phyloP scores from a whole-genome alignment of 2,888 invertebrate genomes.

The Uropetala carovei region DNA sequence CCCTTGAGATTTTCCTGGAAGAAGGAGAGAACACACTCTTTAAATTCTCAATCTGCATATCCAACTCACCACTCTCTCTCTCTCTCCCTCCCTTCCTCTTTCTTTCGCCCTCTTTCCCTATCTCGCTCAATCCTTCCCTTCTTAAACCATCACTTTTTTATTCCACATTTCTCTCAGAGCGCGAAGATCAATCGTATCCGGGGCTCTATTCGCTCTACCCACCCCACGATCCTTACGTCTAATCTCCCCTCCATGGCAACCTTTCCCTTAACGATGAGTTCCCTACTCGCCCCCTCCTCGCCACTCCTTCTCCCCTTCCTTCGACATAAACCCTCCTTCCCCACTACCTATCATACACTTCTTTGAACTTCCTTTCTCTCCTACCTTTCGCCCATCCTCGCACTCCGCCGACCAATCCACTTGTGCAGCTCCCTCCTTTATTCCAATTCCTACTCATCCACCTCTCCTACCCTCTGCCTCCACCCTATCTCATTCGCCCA shows the following conservation, averaged over 20 bases:
- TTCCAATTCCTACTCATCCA: not conserved
- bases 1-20: not conserved
- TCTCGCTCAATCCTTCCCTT: not conserved
- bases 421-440: not conserved
- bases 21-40: not conserved
- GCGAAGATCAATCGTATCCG: not conserved
- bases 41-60: not conserved
- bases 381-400: not conserved
- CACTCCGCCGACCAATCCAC: not conserved
- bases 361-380: not conserved
- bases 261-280: not conserved
- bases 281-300: not conserved
- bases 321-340: not conserved
- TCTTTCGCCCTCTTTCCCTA: not conserved
- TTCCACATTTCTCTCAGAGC: not conserved
- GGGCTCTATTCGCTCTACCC: not conserved
- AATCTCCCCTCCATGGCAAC: not conserved
- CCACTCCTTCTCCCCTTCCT: not conserved
- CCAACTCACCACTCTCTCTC: not conserved
- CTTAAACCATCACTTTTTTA: not conserved
- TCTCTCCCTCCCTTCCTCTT: not conserved
- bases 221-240: too few species aligned
- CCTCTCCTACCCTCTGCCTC: not conserved
- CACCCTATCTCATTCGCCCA: not conserved
- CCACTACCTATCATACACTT: not conserved